Percentiles rank a stretch among this genome's conserved stretches.
These are phyloP conservation scores for Sardinella longiceps DNA, from an alignment of 2,797 vertebrate genomes.

Conservation along the genomic window DNA sequence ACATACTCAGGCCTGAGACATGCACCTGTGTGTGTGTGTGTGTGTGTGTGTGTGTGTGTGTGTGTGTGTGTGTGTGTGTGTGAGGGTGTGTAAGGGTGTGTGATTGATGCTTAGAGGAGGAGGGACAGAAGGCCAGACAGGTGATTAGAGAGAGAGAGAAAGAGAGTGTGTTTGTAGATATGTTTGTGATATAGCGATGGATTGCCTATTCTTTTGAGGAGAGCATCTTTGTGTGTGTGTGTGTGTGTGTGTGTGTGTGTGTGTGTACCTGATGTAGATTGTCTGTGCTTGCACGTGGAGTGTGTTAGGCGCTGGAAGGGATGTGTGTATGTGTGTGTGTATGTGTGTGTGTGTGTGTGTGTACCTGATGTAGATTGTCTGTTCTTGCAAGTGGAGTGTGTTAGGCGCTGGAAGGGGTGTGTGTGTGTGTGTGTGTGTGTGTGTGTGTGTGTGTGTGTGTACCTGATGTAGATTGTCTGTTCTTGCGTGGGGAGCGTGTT, in stretches of 20 bases:
- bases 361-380: constrained; percentile 48
- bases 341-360: constrained; percentile 30
- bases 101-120: not conserved
- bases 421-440: not conserved
- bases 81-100: constrained; percentile 13
- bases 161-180: not conserved
- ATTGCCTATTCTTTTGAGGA: no score
- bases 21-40: not conserved
- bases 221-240: constrained; percentile 19
- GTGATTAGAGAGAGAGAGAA: not conserved
- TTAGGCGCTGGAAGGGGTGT: no score
- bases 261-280: not conserved
- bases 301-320: no score
- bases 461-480: constrained; percentile 95
- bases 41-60: constrained; percentile 30
- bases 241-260: constrained; percentile 25
- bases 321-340: constrained; percentile 33
- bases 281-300: not conserved
- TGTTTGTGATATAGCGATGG: no score
- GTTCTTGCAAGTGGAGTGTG: not conserved
- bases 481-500: constrained; percentile 92
- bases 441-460: constrained; percentile 73
- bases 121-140: not conserved
- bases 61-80: constrained; percentile 12
- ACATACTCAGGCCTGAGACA: not conserved